A percentile compares a stretch with the other conserved stretches of the same genome.
Conservation (phyloP, 2,797 vertebrate genomes). For the Silurus aristotelis region DNA sequence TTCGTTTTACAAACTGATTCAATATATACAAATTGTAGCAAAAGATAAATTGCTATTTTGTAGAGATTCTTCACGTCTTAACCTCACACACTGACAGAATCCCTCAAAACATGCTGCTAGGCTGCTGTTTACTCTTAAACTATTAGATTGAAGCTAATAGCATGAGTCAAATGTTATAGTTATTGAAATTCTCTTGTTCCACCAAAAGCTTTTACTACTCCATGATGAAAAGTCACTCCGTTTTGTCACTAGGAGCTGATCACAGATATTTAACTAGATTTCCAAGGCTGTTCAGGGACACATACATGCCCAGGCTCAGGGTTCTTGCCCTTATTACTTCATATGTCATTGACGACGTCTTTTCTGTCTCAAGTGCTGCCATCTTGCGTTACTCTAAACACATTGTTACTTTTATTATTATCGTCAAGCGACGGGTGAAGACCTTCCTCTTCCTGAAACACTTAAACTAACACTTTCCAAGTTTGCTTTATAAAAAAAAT, state of each 20-base stretch:
- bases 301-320: neutral
- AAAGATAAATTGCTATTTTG: neutral
- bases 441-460: too few species aligned
- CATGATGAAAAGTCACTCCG: neutral
- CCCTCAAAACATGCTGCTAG: neutral
- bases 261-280: neutral
- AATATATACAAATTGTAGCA: neutral
- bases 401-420: too few species aligned
- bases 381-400: neutral
- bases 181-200: neutral
- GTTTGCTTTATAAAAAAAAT: too few species aligned
- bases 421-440: too few species aligned
- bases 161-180: neutral
- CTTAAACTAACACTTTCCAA: too few species aligned
- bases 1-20: neutral
- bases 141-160: neutral
- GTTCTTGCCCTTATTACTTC: neutral
- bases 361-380: conserved; percentile 3
- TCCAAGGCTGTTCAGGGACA: too few species aligned
- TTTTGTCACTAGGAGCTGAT: neutral
- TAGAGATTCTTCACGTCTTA: neutral
- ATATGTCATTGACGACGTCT: neutral
- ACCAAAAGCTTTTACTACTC: neutral
- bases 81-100: neutral
- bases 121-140: neutral